Conservation (phyloP, 1,140 invertebrate species). For the Diprion similis region DNA sequence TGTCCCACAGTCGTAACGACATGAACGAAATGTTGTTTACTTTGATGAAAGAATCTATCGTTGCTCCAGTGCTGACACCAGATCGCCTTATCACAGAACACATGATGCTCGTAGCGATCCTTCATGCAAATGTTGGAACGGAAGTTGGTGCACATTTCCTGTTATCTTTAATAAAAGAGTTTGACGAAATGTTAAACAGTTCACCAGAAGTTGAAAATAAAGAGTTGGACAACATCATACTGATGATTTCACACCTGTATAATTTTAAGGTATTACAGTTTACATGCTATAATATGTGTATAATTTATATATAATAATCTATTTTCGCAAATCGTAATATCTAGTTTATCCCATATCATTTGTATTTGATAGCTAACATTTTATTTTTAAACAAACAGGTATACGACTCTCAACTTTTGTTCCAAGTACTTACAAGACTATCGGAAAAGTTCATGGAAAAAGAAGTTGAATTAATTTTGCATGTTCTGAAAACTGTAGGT, state of each 20-base stretch:
- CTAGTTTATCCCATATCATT: not conserved
- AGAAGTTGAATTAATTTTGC: slow-evolving; percentile 85
- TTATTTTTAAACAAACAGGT: slow-evolving; percentile 61
- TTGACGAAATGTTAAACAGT: slow-evolving; percentile 67
- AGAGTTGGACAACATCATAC: slow-evolving; percentile 83
- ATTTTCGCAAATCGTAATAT: not conserved
- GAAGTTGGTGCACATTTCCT: slow-evolving; percentile 89
- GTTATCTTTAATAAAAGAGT: slow-evolving; percentile 71
- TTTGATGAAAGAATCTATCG: slow-evolving; percentile 73
- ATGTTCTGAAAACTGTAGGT: slow-evolving; percentile 80
- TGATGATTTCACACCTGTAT: slow-evolving; percentile 84
- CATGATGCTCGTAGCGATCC: slow-evolving; percentile 79
- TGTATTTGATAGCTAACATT: slow-evolving; percentile 16
- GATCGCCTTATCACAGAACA: slow-evolving; percentile 86
- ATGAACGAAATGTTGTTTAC: slow-evolving; percentile 80
- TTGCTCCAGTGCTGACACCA: slow-evolving; percentile 70
- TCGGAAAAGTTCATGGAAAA: slow-evolving; percentile 75
- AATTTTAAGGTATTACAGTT: slow-evolving; percentile 81
- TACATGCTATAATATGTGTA: not conserved
- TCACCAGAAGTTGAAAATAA: slow-evolving; percentile 75
- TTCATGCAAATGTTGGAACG: slow-evolving; percentile 90
- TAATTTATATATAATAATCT: not conserved
- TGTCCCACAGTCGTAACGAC: slow-evolving; percentile 78
- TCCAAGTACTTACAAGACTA: slow-evolving; percentile 77
- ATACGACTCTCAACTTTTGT: slow-evolving; percentile 75